phyloP scores from a whole-genome alignment of 2,113 vertebrate species.

The Gadus chalcogrammus region DNA sequence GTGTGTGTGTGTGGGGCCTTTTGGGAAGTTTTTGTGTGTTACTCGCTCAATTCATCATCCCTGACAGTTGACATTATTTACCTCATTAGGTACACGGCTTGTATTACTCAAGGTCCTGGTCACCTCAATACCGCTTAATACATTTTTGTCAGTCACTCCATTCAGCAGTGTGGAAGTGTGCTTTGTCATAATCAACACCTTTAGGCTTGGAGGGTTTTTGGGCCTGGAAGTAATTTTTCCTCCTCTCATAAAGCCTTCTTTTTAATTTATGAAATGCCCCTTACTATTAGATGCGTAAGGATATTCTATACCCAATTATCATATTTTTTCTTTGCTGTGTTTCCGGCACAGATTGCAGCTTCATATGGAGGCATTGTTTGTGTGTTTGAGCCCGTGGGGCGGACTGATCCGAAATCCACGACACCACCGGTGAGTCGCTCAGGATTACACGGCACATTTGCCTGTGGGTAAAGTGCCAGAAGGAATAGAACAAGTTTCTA shows the following conservation, averaged over 20 bases:
- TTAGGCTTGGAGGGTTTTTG: too few species aligned
- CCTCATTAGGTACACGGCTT: slow-evolving; percentile 18
- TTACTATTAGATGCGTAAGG: too few species aligned
- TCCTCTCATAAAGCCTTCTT: too few species aligned
- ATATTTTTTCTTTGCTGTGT: background rate
- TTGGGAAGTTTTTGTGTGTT: slow-evolving; percentile 22
- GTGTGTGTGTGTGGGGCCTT: background rate
- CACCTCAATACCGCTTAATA: slow-evolving; percentile 13
- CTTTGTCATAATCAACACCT: background rate
- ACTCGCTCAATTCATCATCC: slow-evolving; percentile 24
- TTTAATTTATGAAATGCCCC: too few species aligned
- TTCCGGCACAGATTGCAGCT: slow-evolving; percentile 87
- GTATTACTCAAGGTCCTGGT: slow-evolving; percentile 20
- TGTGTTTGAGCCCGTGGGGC: slow-evolving; percentile 87
- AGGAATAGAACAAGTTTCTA: too few species aligned
- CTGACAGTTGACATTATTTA: slow-evolving; percentile 32
- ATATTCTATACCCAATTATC: background rate
- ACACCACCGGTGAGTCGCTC: slow-evolving; percentile 75
- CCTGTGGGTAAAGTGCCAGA: too few species aligned
- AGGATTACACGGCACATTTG: background rate
- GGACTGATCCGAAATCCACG: slow-evolving; percentile 74
- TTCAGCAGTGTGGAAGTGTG: slow-evolving; percentile 12
- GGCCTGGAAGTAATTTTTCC: too few species aligned
- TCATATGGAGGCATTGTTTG: slow-evolving; percentile 90
- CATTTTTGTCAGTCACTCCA: slow-evolving; percentile 16